Conservation (phyloP, 2,113 vertebrate species). For the Australoheros scitulus region DNA sequence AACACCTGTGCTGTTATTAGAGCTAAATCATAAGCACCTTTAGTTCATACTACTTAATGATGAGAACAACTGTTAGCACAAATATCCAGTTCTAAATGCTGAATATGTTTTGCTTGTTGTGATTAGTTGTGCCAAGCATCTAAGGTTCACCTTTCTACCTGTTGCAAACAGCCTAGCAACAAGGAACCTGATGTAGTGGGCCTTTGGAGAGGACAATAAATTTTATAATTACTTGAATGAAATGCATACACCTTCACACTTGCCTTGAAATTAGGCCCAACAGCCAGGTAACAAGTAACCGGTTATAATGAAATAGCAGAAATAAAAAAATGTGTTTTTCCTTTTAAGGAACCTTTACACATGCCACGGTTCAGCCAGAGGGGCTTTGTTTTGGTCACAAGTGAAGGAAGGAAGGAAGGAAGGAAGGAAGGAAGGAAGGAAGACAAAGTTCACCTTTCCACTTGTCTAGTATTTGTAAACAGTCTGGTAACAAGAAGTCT, state of each 20-base stretch:
- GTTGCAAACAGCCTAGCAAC: neutral
- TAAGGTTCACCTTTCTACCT: neutral
- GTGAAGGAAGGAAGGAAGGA: neutral
- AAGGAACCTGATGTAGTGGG: neutral
- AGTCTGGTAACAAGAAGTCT: neutral
- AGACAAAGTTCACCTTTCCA: no score
- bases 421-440: neutral
- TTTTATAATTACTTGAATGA: neutral
- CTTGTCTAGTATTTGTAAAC: neutral
- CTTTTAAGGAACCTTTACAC: neutral
- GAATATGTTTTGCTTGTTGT: neutral
- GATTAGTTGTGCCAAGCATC: neutral
- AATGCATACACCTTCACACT: neutral
- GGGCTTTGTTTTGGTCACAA: neutral
- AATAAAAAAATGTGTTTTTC: neutral
- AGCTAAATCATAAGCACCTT: neutral
- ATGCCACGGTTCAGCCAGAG: neutral
- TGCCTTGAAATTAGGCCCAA: no score
- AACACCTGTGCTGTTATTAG: neutral
- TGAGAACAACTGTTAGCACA: no score
- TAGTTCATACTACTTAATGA: neutral
- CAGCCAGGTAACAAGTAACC: no score
- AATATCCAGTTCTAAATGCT: neutral
- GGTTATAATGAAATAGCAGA: no score
- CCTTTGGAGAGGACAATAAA: neutral